Base-by-base conservation (phyloP, 2,797 vertebrate species). In the Mallotus villosus region DNA sequence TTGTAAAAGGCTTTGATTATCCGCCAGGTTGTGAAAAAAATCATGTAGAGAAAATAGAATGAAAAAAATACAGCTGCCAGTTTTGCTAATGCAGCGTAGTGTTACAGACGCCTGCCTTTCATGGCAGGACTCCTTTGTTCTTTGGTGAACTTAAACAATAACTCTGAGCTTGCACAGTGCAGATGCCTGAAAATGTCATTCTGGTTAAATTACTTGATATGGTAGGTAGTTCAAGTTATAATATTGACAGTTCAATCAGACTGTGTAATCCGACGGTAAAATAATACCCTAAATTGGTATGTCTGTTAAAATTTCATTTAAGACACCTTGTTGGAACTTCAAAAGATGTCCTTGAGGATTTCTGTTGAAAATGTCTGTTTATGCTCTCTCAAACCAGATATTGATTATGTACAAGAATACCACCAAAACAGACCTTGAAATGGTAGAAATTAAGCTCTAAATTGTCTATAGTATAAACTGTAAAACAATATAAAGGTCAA, bases 1-100 rank as follows among this genome's bases (percentile, higher is more conserved):
- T 90, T 91, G 83, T 90, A 76, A 71, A 80, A 82, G 78, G 78
- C 85, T 91, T 89, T 92, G 87, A 90, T 92, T 90, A 85, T 89
- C 83, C 49, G 75, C 82, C 87, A 88, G 84, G 84, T 89, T 90
- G 68, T 46, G 63, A 64, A 80, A 78, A 83, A 82, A 78, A 75
- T 3, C 63, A 34, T 24, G 3, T 68, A 74, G 67, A 63, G 27
- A 4, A 14, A 63, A 19, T 72, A 16, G 4, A 70, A 66, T 22
- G 63, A 19, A 21, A 59, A 77, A 65, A 69, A 27, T 51, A 76
- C 58, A 73, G 57, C 77, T 75, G 73, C 71, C 69, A 73, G 76
- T 29, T 77, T 75, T 71, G 63, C 24, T 72, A 71, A 75, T 86
- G 53, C 75, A 59, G 70, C 74, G 77, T 82, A 69, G 73, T 81